These are phyloP conservation scores for Natator depressus DNA, from an alignment of 2,113 vertebrate genomes.

Conservation along the genomic window DNA sequence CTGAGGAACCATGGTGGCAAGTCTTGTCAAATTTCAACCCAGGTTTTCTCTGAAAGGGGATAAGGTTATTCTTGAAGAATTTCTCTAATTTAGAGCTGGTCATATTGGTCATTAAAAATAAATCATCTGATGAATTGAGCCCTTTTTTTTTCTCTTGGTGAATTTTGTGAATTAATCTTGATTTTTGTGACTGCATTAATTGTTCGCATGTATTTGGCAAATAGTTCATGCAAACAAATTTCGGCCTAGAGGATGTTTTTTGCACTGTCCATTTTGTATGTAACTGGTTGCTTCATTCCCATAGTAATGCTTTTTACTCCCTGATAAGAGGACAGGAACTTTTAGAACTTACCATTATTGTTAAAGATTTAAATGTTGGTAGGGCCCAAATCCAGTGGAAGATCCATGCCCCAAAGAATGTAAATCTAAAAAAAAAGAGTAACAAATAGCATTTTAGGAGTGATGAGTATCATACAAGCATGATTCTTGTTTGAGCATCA, in stretches of 20 bases:
- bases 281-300: neutral
- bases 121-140: neutral
- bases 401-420: neutral
- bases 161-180: rapidly evolving
- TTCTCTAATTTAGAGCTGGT: neutral
- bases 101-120: neutral
- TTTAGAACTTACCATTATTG: neutral
- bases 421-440: neutral
- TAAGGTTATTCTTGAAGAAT: neutral
- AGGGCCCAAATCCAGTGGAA: neutral
- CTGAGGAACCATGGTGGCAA: neutral
- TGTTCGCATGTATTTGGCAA: neutral
- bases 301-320: neutral
- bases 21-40: neutral
- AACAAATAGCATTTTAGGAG: neutral
- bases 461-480: neutral
- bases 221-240: neutral
- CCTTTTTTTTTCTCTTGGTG: neutral
- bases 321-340: neutral
- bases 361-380: neutral
- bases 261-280: neutral
- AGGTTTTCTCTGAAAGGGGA: neutral
- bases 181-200: neutral
- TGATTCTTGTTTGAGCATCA: neutral
- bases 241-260: neutral